Percentiles rank a stretch among this genome's conserved stretches.
phyloP scores from a whole-genome alignment of 2,888 invertebrate species.

The Aleiodes leptofemur region DNA sequence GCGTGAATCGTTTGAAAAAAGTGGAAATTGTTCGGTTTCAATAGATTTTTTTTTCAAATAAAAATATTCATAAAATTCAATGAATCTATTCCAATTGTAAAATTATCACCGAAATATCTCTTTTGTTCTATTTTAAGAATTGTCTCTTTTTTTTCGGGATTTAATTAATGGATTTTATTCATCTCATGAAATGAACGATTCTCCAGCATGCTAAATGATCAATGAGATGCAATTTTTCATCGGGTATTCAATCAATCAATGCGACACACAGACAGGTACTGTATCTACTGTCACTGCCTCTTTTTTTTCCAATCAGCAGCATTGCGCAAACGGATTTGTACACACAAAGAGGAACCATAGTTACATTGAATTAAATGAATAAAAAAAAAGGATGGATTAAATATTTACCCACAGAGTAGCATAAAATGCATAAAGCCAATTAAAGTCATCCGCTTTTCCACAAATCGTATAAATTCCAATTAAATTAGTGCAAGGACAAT shows the following conservation, averaged over 20 bases:
- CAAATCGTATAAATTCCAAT: no score
- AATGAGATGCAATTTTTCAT: no score
- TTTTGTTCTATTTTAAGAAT: not conserved
- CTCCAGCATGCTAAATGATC: no score
- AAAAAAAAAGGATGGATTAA: not conserved
- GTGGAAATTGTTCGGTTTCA: no score
- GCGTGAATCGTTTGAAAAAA: no score
- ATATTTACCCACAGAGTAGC: not conserved
- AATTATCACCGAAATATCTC: no score
- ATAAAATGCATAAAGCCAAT: not conserved
- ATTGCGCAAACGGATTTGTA: not conserved
- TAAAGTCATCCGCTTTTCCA: no score
- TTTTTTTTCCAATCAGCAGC: not conserved
- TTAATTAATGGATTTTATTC: slow-evolving; percentile 12
- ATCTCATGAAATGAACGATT: not conserved
- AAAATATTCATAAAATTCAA: no score
- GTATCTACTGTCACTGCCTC: not conserved
- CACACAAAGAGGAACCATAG: not conserved
- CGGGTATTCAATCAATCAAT: no score
- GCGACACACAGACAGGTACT: not conserved
- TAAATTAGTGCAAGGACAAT: no score
- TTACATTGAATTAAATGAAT: not conserved
- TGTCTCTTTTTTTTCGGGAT: slow-evolving; percentile 29
- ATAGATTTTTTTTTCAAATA: no score
- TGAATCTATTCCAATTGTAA: no score